Evolutionary conservation across 2,113 vertebrate species (phyloP), one percentile per base, ranked within the genome.

Genomic region (Amphilophus citrinellus): DNA sequence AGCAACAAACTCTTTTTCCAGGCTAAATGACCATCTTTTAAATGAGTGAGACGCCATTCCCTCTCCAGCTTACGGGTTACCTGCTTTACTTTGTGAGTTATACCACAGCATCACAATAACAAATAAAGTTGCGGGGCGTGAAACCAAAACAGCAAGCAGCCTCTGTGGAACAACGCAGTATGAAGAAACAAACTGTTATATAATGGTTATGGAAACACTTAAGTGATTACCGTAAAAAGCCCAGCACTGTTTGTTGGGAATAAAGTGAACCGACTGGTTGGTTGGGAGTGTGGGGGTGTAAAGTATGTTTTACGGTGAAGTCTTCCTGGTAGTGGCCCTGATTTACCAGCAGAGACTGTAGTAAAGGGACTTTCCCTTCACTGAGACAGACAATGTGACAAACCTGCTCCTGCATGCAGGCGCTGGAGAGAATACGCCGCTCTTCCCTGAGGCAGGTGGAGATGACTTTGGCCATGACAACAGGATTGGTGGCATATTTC

Each of bases 331-430:
- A 84, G 57, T 14, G 10, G 53, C 15, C 2, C 8, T n/a, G n/a
- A 32, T 65, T 90, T 91, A 84, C 87, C 59, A 77, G 85, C 76
- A 90, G 80, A 39, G 20, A 11, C 9, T 22, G 5, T 73, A 68
- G 39, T 62, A 27, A 62, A 81, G 86, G 82, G 83, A 84, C 73
- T 92, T 88, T 80, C 91, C 84, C 82, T 24, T 18, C 17, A 22
- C 47, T 24, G 10, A 83, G 20, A 6, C 22, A 80, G 39, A 27
- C 6, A 6, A 32, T 7, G 42, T 27, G 5, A 90, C 92, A 81
- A 97, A 99, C 98, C 98, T 99, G 98, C 84, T 99, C 96, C 76
- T 98, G 97, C 95, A 96, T 97, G 94, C 97, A 97, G 75, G 98
- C 96, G 71, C 96, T 96, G 76, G 97, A 97, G 85, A 99, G 85